Conservation (phyloP, 2,888 invertebrate genomes). For the Philopedon plagiatum region DNA sequence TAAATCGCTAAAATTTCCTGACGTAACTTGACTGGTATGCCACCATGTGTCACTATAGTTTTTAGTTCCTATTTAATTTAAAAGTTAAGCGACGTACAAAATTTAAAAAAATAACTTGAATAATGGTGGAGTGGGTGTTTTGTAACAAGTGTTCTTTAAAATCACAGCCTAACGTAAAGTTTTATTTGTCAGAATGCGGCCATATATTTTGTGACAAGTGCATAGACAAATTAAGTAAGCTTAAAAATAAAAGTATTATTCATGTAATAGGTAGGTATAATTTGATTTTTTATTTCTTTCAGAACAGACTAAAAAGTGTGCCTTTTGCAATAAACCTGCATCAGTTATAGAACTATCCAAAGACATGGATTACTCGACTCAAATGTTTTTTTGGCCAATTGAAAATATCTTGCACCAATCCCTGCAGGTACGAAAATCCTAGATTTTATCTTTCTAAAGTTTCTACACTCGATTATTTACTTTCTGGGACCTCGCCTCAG, state of each 20-base stretch:
- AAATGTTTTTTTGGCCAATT: slow-evolving; percentile 61
- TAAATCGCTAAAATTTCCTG: not conserved
- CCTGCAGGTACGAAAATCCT: slow-evolving; percentile 57
- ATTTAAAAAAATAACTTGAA: slow-evolving; percentile 25
- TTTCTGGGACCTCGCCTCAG: no score
- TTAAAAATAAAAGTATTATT: no score
- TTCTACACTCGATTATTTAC: no score
- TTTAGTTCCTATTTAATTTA: not conserved
- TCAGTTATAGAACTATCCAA: slow-evolving; percentile 56
- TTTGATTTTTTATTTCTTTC: slow-evolving; percentile 20
- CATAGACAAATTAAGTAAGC: slow-evolving; percentile 57
- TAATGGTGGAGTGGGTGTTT: slow-evolving; percentile 62
- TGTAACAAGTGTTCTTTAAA: slow-evolving; percentile 64
- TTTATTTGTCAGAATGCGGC: slow-evolving; percentile 63
- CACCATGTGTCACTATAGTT: slow-evolving; percentile 15
- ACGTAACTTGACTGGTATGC: not conserved
- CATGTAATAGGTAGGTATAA: no score
- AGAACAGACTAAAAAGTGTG: slow-evolving; percentile 57
- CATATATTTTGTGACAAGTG: slow-evolving; percentile 64
- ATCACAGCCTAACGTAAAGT: slow-evolving; percentile 55
- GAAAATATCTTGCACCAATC: slow-evolving; percentile 56
- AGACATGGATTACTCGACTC: slow-evolving; percentile 59
- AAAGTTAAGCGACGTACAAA: not conserved
- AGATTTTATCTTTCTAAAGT: no score
- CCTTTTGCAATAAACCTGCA: slow-evolving; percentile 59